Percentiles rank a stretch among this genome's conserved stretches.
These are phyloP conservation scores for Rambutsinella grinnellia DNA, from an alignment of 2,888 invertebrate genomes.

Conservation along the genomic window DNA sequence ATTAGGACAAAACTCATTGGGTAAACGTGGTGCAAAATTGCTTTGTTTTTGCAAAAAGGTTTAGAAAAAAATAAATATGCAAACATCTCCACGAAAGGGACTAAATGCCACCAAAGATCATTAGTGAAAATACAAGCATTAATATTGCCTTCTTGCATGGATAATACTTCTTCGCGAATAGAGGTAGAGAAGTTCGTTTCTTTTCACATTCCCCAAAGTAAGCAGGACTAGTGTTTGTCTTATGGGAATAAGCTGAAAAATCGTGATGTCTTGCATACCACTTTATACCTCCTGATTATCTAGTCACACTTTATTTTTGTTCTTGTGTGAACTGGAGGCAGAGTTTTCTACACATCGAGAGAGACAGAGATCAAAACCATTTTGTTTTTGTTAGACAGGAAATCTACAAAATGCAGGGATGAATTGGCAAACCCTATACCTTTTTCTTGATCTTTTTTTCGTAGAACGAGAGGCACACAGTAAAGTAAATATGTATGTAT, in stretches of 20 bases:
- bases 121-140: too few relatives aligned
- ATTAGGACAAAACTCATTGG: background rate
- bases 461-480: background rate
- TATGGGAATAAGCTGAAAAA: background rate
- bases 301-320: background rate
- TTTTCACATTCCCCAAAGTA: background rate
- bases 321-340: background rate
- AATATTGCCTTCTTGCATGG: too few relatives aligned
- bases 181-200: too few relatives aligned
- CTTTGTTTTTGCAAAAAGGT: background rate
- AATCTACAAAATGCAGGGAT: slow-evolving; percentile 8
- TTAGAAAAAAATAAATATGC: too few relatives aligned
- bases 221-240: background rate
- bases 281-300: background rate
- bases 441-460: too few relatives aligned
- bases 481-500: background rate
- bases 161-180: too few relatives aligned
- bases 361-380: slow-evolving; percentile 2
- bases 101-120: too few relatives aligned
- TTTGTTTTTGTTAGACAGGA: slow-evolving; percentile 11
- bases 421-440: slow-evolving; percentile 37
- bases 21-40: background rate
- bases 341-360: too few relatives aligned
- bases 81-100: too few relatives aligned
- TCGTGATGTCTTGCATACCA: slow-evolving; percentile 12